These are phyloP conservation scores for Germaria angustata DNA, from an alignment of 2,888 invertebrate species.

Conservation along the genomic window DNA sequence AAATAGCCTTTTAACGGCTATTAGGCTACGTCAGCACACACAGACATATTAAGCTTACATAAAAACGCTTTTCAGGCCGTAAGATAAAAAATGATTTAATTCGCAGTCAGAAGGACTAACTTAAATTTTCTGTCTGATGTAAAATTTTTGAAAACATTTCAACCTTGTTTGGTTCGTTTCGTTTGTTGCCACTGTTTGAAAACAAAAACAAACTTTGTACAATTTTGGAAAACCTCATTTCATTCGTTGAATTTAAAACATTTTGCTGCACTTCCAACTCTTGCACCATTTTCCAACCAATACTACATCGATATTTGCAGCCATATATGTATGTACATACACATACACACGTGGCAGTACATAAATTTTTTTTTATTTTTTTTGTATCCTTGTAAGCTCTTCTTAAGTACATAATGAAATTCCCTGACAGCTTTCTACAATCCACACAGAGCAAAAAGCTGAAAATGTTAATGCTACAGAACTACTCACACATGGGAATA, in stretches of 20 bases:
- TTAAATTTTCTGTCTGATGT: too few relatives aligned
- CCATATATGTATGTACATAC: neutral
- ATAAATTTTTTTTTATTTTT: neutral
- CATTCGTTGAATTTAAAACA: slow-evolving; percentile 53
- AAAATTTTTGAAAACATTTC: too few relatives aligned
- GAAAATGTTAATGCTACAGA: slow-evolving; percentile 49
- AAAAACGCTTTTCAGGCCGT: too few relatives aligned
- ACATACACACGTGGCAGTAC: neutral
- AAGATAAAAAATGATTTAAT: too few relatives aligned
- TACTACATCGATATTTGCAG: neutral
- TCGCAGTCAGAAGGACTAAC: too few relatives aligned
- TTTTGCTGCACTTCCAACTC: slow-evolving; percentile 14
- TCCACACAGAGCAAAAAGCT: slow-evolving; percentile 50
- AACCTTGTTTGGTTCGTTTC: too few relatives aligned
- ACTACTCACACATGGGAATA: neutral
- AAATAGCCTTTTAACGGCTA: too few relatives aligned
- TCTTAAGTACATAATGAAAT: slow-evolving; percentile 62
- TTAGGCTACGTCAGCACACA: too few relatives aligned
- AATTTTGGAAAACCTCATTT: slow-evolving; percentile 39
- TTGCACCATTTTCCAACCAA: neutral
- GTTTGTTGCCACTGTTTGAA: neutral
- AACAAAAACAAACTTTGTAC: neutral
- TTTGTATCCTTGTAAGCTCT: slow-evolving; percentile 36
- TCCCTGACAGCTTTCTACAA: slow-evolving; percentile 61
- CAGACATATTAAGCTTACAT: too few relatives aligned